These are phyloP conservation scores for Orchesellides sinensis DNA, from an alignment of 2,888 invertebrate species.

Conservation along the genomic window DNA sequence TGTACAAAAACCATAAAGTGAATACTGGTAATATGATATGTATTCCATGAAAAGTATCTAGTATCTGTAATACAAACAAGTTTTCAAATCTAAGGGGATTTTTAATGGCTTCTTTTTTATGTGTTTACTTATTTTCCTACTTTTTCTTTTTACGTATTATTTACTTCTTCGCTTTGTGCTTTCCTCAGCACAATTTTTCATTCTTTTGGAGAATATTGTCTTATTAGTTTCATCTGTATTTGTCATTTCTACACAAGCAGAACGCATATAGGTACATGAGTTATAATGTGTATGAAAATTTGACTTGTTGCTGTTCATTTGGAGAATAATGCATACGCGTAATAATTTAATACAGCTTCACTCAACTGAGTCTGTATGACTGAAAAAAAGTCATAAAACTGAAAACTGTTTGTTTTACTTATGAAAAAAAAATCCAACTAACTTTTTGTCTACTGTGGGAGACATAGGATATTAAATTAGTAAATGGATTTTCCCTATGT, in stretches of 20 bases:
- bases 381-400: constrained; percentile 26
- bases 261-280: too few relatives aligned
- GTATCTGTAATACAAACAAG: too few relatives aligned
- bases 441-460: neutral
- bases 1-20: too few relatives aligned
- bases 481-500: neutral
- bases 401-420: constrained; percentile 18
- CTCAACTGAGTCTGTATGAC: too few relatives aligned
- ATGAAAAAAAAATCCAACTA: neutral
- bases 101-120: constrained; percentile 16
- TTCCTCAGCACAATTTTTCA: neutral
- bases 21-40: too few relatives aligned
- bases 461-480: constrained; percentile 3
- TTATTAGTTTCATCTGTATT: too few relatives aligned
- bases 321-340: too few relatives aligned
- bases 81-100: constrained; percentile 8
- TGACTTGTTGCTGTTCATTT: constrained; percentile 6
- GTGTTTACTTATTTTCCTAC: neutral
- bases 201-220: too few relatives aligned
- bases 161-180: neutral
- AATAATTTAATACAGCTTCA: too few relatives aligned
- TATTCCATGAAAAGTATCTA: too few relatives aligned
- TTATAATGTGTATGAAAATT: neutral
- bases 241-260: too few relatives aligned
- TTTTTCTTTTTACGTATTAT: neutral